A percentile compares a stretch with the other conserved stretches of the same genome.
phyloP scores from a whole-genome alignment of 2,113 vertebrate species.

The Rhinolophus sinicus region DNA sequence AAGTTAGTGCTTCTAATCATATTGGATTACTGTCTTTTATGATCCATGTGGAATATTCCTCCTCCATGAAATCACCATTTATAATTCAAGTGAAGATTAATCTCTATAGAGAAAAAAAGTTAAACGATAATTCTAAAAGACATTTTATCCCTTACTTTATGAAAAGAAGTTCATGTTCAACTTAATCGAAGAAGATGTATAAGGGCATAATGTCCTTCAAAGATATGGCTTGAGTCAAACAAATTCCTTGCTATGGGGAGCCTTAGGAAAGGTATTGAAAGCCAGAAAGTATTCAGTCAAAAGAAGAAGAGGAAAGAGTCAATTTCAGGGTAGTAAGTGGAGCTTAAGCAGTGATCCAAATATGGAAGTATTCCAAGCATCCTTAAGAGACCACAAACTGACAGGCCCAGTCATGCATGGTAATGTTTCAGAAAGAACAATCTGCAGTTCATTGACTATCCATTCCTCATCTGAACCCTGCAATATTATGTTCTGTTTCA shows the following conservation, averaged over 20 bases:
- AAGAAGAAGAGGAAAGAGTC: background rate
- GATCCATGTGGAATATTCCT: background rate
- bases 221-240: background rate
- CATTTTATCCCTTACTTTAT: background rate
- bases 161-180: background rate
- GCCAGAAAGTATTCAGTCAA: background rate
- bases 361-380: constrained; percentile 32
- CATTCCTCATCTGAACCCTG: constrained; percentile 4
- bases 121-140: background rate
- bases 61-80: background rate
- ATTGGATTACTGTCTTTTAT: background rate
- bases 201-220: background rate
- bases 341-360: constrained; percentile 38
- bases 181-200: background rate
- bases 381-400: constrained; percentile 34
- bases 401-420: background rate
- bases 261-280: background rate
- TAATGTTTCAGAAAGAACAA: constrained; percentile 27
- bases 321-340: background rate
- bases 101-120: background rate
- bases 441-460: constrained; percentile 1
- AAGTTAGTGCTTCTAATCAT: background rate
- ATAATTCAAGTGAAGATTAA: constrained; percentile 1
- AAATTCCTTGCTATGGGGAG: background rate
- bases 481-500: background rate